Evolutionary conservation across 2,797 vertebrate genomes (phyloP), one percentile per base, ranked within the genome.

Genomic region (Etheostoma nigrum): DNA sequence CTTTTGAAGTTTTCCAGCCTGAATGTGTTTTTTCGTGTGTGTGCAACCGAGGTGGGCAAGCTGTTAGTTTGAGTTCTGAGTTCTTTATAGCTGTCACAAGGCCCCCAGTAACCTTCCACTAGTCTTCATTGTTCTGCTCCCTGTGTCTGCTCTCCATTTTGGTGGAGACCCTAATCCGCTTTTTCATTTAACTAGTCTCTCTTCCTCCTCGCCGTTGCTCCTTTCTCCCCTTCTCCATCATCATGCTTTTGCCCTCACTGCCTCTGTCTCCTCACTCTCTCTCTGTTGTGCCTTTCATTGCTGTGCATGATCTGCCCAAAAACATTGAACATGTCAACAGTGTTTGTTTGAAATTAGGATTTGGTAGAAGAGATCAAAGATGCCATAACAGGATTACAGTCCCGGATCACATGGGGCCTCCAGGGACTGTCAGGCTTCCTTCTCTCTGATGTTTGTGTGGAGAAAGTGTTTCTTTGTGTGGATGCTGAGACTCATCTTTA

Each of bases 321-420:
- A 90, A 91, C 91, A 86, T 84, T 85, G 86, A 89, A 90, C 78
- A 86, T 86, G 90, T 92, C 88, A 89, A 85, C 80, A 87, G 89
- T 87, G 88, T 93, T 93, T 93, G 90, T 93, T 93, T 92, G 90
- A 93, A 94, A 94, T 93, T 90, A 89, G 88, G 86, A 90, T 93
- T 90, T 93, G 88, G 91, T 81, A 83, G 91, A 90, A 79, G 76
- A 92, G 92, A 94, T 94, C 92, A 95, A 92, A 94, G 92, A 94
- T 94, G 91, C 87, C 73, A 59, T 94, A 92, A 94, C 91, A 91
- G 93, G 93, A 95, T 95, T 94, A 94, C 89, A 86, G 90, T 91
- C 86, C 86, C 80, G 69, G 48, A 88, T 91, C 89, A 89, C 89
- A 89, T 30, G 76, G 76, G 85, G 84, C 90, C 91, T 82, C 82